These are phyloP conservation scores for Hemibagrus guttatus DNA, from an alignment of 2,797 vertebrate species.

Conservation along the genomic window DNA sequence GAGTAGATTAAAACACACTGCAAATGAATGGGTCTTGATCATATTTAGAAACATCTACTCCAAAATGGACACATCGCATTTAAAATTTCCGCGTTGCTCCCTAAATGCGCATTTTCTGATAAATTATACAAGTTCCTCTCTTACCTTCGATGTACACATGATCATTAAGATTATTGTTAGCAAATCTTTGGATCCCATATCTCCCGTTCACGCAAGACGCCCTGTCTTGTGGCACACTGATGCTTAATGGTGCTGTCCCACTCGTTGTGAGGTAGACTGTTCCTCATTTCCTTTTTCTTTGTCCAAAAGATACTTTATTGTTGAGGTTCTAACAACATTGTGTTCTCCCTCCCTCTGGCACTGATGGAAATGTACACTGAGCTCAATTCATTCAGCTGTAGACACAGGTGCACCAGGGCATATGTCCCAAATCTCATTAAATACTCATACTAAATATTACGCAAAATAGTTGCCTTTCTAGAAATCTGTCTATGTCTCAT, in stretches of 20 bases:
- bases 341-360: constrained; percentile 67
- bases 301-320: constrained; percentile 72
- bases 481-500: background rate
- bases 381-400: background rate
- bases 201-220: constrained; percentile 35
- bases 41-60: background rate
- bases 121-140: constrained; percentile 32
- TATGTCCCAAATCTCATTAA: background rate
- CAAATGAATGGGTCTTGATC: background rate
- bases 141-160: constrained; percentile 67
- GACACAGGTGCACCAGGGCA: background rate
- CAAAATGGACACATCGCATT: background rate
- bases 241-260: constrained; percentile 52
- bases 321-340: constrained; percentile 71
- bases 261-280: constrained; percentile 62
- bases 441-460: background rate
- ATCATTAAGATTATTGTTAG: constrained; percentile 64
- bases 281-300: constrained; percentile 37
- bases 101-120: background rate
- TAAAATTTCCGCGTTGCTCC: background rate
- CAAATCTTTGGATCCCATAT: constrained; percentile 61
- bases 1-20: constrained; percentile 64
- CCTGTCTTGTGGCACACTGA: constrained; percentile 63
- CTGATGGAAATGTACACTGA: constrained; percentile 1
- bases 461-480: background rate